Base-by-base conservation (phyloP, 1,140 invertebrate genomes). In the Pseudomyrmex sp. region DNA sequence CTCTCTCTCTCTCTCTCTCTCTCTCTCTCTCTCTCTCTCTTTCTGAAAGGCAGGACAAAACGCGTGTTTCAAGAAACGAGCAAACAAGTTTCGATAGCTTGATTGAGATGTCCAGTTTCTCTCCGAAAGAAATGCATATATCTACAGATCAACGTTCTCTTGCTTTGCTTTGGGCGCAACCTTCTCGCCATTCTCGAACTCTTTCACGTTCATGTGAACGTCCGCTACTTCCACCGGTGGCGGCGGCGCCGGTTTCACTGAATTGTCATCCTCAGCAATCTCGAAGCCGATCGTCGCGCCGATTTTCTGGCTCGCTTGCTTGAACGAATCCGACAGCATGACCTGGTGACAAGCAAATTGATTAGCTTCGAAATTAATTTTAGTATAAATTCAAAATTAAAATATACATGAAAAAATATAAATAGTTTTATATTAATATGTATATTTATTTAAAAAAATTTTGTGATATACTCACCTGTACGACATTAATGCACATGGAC, bases 401-500 rank as follows among this genome's bases (percentile, higher is more conserved):
- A 35, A 35, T 35, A 35, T 35, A 35, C 5, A 35, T 7, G 7
- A 35, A 7, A 35, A 35, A 35, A 35, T 7, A 35, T 7, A 35
- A 35, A 35, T 35, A 52, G 2, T 52, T 52, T 52, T 52, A 10
- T 52, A 10, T 52, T 13, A 52, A 9, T 54, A 26, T 4, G 20
- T 23, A 70, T 2, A 18, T 26, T 35, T 54, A 12, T 44, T 7
- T 73, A 3, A 26, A 59, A 46, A 20, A 46, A 52, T 12, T 44
- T 18, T 8, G 48, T 23, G n/a, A 15, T 26, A 54, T 15, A 13
- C 96, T 96, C 84, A 97, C 97, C 95, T 99, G 98, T 59, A 99
- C 98, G 44, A 99, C 98, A 91, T 99, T 99, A 91, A 99, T 99
- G 94, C 98, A 99, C 97, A 99, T 99, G 88, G 98, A 98, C 50